phyloP scores from a whole-genome alignment of 2,113 vertebrate genomes.

The Hyla sarda region DNA sequence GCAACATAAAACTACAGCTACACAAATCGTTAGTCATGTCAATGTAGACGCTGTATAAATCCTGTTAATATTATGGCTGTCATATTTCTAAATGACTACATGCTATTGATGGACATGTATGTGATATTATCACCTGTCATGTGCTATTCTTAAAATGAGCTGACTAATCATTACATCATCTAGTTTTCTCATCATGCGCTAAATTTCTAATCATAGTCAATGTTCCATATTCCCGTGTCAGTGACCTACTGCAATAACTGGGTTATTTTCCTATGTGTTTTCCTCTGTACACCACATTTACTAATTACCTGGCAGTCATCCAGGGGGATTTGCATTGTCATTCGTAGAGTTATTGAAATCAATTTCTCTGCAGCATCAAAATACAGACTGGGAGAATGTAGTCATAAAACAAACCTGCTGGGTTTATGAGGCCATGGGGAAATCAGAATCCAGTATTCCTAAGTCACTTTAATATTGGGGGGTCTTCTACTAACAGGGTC shows the following conservation, averaged over 20 bases:
- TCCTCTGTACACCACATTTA: constrained; percentile 17
- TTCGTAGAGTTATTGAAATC: constrained; percentile 42
- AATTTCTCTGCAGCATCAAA: constrained; percentile 23
- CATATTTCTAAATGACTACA: background rate
- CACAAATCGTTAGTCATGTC: background rate
- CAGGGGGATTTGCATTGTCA: constrained; percentile 29
- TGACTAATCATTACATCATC: constrained; percentile 26
- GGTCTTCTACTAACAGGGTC: too few relatives aligned
- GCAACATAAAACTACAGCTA: background rate
- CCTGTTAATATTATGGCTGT: background rate
- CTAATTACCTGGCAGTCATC: constrained; percentile 47
- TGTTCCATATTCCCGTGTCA: constrained; percentile 1
- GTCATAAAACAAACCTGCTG: background rate
- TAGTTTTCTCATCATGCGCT: background rate
- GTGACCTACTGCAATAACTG: constrained; percentile 1
- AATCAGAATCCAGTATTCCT: background rate
- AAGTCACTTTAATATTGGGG: background rate
- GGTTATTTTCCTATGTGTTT: constrained; percentile 16
- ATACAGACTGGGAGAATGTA: background rate
- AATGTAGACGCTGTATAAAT: background rate
- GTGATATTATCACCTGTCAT: constrained; percentile 19
- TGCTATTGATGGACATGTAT: background rate
- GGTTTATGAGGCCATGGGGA: constrained; percentile 8
- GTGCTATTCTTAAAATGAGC: background rate
- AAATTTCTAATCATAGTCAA: constrained; percentile 14